These are phyloP conservation scores for Eristalis pertinax DNA, from an alignment of 2,888 invertebrate species.

Conservation along the genomic window DNA sequence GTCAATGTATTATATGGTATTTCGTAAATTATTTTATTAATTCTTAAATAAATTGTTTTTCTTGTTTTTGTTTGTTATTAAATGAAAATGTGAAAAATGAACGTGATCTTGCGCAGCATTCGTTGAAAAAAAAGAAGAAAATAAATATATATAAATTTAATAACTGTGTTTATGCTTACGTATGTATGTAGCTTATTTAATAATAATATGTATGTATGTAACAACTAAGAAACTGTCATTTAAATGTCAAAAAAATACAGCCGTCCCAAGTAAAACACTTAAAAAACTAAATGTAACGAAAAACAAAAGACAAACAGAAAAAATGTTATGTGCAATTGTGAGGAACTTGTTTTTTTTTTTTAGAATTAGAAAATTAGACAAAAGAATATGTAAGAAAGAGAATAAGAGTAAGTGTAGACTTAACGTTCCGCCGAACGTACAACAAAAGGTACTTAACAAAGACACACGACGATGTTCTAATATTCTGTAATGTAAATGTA, in stretches of 20 bases:
- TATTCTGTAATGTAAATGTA: constrained; percentile 26
- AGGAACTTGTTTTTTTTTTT: constrained; percentile 12
- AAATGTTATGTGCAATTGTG: constrained; percentile 60
- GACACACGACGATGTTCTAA: constrained; percentile 17
- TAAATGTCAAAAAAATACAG: constrained; percentile 41
- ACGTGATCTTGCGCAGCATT: constrained; percentile 69
- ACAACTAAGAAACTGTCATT: constrained; percentile 51
- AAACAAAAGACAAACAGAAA: too few relatives aligned
- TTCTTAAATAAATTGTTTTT: neutral
- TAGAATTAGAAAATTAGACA: constrained; percentile 25
- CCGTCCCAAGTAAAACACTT: constrained; percentile 68
- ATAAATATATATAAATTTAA: neutral
- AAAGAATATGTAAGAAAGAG: constrained; percentile 13
- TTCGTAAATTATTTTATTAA: constrained; percentile 58
- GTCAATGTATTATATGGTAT: constrained; percentile 50
- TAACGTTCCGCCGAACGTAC: constrained; percentile 40
- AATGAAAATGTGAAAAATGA: constrained; percentile 27
- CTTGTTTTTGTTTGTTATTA: constrained; percentile 3
- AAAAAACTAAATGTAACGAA: constrained; percentile 29
- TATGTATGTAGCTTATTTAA: constrained; percentile 2
- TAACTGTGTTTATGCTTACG: constrained; percentile 35
- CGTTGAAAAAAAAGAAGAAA: constrained; percentile 14
- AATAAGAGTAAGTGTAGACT: constrained; percentile 18
- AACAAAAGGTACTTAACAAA: constrained; percentile 26
- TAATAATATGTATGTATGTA: constrained; percentile 22